Percentiles rank a stretch among this genome's conserved stretches.
Conservation (phyloP, 2,797 vertebrate species). For the Rhinatrema bivittatum region DNA sequence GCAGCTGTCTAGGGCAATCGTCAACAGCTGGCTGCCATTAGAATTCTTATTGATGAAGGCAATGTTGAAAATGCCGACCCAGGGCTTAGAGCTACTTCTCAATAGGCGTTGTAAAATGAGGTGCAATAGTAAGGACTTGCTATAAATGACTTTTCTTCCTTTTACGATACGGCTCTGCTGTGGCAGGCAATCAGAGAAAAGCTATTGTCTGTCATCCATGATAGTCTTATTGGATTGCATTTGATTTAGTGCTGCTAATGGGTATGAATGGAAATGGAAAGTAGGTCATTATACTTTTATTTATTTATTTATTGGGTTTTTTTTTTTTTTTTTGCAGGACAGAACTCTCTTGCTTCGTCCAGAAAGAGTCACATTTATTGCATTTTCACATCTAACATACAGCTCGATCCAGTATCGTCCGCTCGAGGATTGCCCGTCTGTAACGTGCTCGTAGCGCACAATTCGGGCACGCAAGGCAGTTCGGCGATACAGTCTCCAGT, state of each 20-base stretch:
- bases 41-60: conserved; percentile 37
- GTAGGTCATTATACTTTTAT: conserved; percentile 39
- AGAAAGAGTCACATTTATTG: conserved; percentile 37
- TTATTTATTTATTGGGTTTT: conserved; percentile 33
- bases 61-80: conserved; percentile 23
- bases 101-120: conserved; percentile 61
- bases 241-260: conserved; percentile 69
- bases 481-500: no score
- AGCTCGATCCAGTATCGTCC: no score
- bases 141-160: conserved; percentile 78
- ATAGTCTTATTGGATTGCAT: conserved; percentile 72
- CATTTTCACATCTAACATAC: no score
- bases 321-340: conserved; percentile 23
- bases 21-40: conserved; percentile 35
- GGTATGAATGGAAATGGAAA: conserved; percentile 57
- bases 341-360: conserved; percentile 28
- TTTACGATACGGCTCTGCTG: conserved; percentile 54
- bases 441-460: no score
- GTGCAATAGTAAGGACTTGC: conserved; percentile 60
- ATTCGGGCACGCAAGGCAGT: no score
- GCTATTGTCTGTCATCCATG: conserved; percentile 67
- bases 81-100: conserved; percentile 44
- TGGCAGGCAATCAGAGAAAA: conserved; percentile 66
- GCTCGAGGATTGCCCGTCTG: no score
- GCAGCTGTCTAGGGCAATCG: conserved; percentile 46